phyloP scores from a whole-genome alignment of 2,797 vertebrate species.

The Sylvilagus floridanus region DNA sequence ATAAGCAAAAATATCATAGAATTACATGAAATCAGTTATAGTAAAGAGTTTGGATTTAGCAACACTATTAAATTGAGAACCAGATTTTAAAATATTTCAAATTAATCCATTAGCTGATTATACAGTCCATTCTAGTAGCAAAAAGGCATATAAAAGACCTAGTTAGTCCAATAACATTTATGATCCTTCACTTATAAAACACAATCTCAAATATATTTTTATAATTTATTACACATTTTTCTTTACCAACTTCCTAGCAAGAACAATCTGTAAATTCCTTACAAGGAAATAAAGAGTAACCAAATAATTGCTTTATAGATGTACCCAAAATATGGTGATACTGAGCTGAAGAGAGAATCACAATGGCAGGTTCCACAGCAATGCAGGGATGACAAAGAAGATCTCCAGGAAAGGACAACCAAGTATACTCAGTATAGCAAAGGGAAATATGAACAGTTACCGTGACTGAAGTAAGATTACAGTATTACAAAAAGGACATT shows the following conservation, averaged over 20 bases:
- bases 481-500: background rate
- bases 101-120: background rate
- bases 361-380: background rate
- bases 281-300: background rate
- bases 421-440: background rate
- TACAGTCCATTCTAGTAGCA: background rate
- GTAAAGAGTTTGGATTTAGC: background rate
- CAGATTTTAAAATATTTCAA: conserved; percentile 1
- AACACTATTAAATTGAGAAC: conserved; percentile 56
- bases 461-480: background rate
- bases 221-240: background rate
- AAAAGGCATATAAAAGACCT: background rate
- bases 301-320: background rate
- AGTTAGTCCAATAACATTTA: background rate
- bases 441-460: background rate
- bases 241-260: background rate
- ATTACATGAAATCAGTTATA: conserved; percentile 45
- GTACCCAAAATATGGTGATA: background rate
- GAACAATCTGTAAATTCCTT: background rate
- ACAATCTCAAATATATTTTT: background rate
- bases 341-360: background rate
- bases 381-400: background rate
- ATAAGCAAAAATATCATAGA: background rate
- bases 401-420: background rate
- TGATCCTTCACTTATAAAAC: background rate